Evolutionary conservation across 1,140 invertebrate genomes (phyloP), one percentile per base, ranked within the genome.

Genomic region (Gryon sp.): DNA sequence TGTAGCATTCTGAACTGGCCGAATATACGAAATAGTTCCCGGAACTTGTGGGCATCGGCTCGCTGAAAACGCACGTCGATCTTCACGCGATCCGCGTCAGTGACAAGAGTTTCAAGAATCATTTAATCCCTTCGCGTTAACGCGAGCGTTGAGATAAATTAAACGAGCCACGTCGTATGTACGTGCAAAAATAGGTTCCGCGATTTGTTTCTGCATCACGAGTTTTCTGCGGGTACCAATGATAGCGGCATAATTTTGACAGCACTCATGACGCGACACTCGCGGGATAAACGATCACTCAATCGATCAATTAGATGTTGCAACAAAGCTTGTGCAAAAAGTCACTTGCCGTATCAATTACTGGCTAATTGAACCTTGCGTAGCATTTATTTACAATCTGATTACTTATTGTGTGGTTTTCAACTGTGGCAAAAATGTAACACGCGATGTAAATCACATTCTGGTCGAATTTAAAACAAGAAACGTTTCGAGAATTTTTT

Each of bases 51-150:
- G 18, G 55, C 36, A 59, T 69, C 45, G 53, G 4, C 20, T 57
- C 18, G 65, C 52, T 34, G 53, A 52, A 53, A 45, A 38, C 45
- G 53, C 22, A n/a, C 30, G 20, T 14, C 48, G 16, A 34, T 8
- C 53, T 62, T 68, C 65, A 63, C 78, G 78, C 76, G 76, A 80
- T 73, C 60, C 69, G 62, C 62, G 50, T 62, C 19, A 76, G 70
- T 80, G 78, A 75, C 66, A 68, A 69, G 75, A 76, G 59, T 80
- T 78, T 80, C 75, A 68, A 74, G 78, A 78, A 78, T 69, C 70
- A 80, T 78, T 80, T 80, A 80, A 62, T n/a, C 41, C 62, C 46
- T 73, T 73, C 69, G 69, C 50, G 59, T 53, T 36, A 73, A 65
- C 48, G 63, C 55, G 45, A 48, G 43, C 66, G 12, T 20, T 16